Percentiles rank a stretch among this genome's conserved stretches.
Conservation (phyloP, 2,888 invertebrate species). For the Coelogynopora nodosa region DNA sequence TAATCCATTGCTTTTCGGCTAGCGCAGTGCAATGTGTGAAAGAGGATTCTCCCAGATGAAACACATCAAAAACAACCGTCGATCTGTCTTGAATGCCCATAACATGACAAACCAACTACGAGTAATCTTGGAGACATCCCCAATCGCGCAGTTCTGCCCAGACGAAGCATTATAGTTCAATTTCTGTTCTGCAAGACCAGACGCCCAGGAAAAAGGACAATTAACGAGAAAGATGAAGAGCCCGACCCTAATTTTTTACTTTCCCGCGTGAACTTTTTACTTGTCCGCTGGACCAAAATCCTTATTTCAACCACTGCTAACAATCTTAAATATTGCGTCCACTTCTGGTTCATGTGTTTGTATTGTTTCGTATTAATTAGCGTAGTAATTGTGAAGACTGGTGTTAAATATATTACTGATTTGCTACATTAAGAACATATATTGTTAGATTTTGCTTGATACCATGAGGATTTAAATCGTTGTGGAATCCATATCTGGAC, state of each 20-base stretch:
- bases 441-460: too few relatives aligned
- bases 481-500: too few relatives aligned
- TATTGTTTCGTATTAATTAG: too few relatives aligned
- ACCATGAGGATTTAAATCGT: too few relatives aligned
- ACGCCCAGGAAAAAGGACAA: constrained; percentile 19
- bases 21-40: constrained; percentile 10
- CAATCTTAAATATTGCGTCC: too few relatives aligned
- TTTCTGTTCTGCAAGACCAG: constrained; percentile 23
- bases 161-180: neutral
- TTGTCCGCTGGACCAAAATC: neutral
- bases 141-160: neutral
- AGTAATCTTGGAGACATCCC: neutral
- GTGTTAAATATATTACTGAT: too few relatives aligned
- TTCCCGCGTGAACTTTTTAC: too few relatives aligned
- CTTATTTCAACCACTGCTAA: neutral
- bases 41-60: constrained; percentile 9
- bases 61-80: constrained; percentile 9
- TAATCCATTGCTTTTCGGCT: neutral
- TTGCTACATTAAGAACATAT: too few relatives aligned
- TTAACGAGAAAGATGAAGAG: constrained; percentile 17
- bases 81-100: neutral
- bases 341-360: too few relatives aligned
- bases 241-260: too few relatives aligned
- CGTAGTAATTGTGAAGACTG: too few relatives aligned
- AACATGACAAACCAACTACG: neutral